phyloP scores from a whole-genome alignment of 2,888 invertebrate species.

The Athrips mouffetella region DNA sequence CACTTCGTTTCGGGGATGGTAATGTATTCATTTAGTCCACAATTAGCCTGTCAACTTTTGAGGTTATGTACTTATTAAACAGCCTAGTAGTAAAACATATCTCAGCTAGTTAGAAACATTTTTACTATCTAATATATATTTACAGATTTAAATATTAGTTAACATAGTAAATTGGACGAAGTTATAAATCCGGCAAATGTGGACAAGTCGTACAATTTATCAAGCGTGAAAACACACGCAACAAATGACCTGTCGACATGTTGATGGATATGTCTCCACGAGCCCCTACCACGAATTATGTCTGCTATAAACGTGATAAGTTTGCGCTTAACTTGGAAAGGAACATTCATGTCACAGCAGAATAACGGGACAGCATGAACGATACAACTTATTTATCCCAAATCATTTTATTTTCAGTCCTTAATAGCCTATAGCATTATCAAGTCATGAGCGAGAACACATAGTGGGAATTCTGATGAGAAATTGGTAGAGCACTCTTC shows the following conservation, averaged over 20 bases:
- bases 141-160: constrained; percentile 35
- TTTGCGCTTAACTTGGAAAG: constrained; percentile 26
- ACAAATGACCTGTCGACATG: constrained; percentile 73
- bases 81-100: too few species aligned
- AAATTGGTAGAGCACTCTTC: constrained; percentile 13
- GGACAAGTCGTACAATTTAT: constrained; percentile 70
- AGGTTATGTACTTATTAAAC: too few species aligned
- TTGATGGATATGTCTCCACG: constrained; percentile 75
- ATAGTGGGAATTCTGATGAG: constrained; percentile 8
- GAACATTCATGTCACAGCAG: neutral
- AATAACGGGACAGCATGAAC: constrained; percentile 3
- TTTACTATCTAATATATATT: too few species aligned
- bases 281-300: constrained; percentile 58
- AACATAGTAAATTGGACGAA: constrained; percentile 49
- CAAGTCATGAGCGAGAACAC: constrained; percentile 22
- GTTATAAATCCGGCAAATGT: constrained; percentile 69
- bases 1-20: neutral
- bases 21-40: neutral
- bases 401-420: neutral
- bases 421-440: constrained; percentile 12
- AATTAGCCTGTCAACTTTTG: too few species aligned
- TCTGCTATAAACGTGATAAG: constrained; percentile 50
- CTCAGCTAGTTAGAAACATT: too few species aligned
- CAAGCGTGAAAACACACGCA: constrained; percentile 73
- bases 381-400: neutral